A percentile compares a stretch with the other conserved stretches of the same genome.
These are phyloP conservation scores for Apamea anceps DNA, from an alignment of 2,888 invertebrate genomes.

Conservation along the genomic window DNA sequence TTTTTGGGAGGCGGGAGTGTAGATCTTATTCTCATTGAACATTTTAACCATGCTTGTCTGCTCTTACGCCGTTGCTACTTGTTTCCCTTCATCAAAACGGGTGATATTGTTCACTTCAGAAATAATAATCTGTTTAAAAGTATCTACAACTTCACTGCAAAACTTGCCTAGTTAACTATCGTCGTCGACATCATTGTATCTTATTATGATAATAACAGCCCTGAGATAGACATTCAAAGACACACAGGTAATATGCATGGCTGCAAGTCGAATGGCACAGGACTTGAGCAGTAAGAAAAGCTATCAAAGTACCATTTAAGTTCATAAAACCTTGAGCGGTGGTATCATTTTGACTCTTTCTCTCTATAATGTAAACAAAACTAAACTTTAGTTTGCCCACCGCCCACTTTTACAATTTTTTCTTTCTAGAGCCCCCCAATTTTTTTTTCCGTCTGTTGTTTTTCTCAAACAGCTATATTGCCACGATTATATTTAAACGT, in stretches of 20 bases:
- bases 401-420: no score
- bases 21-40: conserved; percentile 22
- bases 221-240: not conserved
- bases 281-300: not conserved
- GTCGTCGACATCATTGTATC: not conserved
- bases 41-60: conserved; percentile 46
- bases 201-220: not conserved
- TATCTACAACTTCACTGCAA: not conserved
- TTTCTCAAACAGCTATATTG: no score
- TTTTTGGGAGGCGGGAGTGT: no score
- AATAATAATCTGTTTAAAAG: not conserved
- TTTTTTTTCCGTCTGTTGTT: no score
- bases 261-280: not conserved
- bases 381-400: no score
- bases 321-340: not conserved
- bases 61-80: conserved; percentile 6
- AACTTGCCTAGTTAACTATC: not conserved
- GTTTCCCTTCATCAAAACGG: conserved; percentile 16
- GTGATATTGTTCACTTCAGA: not conserved
- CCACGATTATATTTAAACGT: no score
- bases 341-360: no score
- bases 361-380: no score
- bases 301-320: not conserved
- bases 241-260: not conserved
- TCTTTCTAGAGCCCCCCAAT: no score